These are phyloP conservation scores for Choloepus didactylus DNA, from an alignment of 2,797 vertebrate genomes.

Conservation along the genomic window DNA sequence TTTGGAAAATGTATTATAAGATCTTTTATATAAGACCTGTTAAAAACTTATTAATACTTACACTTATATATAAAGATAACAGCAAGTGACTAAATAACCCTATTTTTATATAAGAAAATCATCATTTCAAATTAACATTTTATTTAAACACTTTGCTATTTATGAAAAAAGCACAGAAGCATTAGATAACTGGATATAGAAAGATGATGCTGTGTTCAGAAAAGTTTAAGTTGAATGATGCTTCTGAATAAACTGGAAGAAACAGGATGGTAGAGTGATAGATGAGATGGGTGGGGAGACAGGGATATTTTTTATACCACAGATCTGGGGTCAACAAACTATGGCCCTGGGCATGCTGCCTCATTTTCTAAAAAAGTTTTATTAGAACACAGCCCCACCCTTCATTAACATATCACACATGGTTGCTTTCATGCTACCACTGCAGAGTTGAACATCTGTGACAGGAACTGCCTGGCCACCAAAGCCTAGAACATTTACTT, in stretches of 20 bases:
- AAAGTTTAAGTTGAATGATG: conserved; percentile 18
- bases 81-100: conserved; percentile 21
- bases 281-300: not conserved
- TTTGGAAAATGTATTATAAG: not conserved
- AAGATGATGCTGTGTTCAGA: not conserved
- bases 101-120: not conserved
- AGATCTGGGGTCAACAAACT: not conserved
- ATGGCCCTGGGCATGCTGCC: not conserved
- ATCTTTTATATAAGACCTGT: not conserved
- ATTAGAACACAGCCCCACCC: not conserved
- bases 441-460: not conserved
- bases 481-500: conserved; percentile 34
- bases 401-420: not conserved
- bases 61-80: conserved; percentile 39
- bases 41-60: conserved; percentile 39
- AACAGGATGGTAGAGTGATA: not conserved
- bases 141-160: conserved; percentile 30
- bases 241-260: not conserved
- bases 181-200: not conserved
- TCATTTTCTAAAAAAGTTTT: not conserved
- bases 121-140: conserved; percentile 60
- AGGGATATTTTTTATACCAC: not conserved
- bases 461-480: not conserved
- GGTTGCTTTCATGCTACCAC: not conserved
- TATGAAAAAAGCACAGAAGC: conserved; percentile 4